phyloP scores from a whole-genome alignment of 2,888 invertebrate species.

The Xanthia togata region DNA sequence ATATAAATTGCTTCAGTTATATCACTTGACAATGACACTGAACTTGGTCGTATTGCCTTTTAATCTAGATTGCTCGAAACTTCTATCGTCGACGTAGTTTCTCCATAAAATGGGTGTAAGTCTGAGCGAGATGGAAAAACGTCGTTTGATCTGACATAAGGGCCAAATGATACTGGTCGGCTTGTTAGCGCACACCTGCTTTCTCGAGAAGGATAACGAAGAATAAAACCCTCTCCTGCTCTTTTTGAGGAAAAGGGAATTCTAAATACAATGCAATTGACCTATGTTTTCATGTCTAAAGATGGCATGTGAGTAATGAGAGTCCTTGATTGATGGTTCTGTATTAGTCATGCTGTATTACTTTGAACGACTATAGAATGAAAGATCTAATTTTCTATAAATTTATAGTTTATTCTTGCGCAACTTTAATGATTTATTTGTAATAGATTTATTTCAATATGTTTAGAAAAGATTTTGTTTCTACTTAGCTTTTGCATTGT shows the following conservation, averaged over 20 bases:
- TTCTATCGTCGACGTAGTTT: constrained; percentile 12
- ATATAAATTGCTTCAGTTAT: constrained; percentile 26
- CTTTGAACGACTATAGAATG: constrained; percentile 1
- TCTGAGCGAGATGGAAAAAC: constrained; percentile 43
- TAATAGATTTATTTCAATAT: not conserved
- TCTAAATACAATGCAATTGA: constrained; percentile 41
- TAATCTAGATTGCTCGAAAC: constrained; percentile 37
- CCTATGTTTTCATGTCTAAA: constrained; percentile 35
- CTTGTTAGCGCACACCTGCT: constrained; percentile 64
- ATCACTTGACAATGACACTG: constrained; percentile 51
- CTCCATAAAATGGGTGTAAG: constrained; percentile 25
- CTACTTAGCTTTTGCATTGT: not conserved
- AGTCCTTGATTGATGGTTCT: constrained; percentile 44
- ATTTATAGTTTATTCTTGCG: constrained; percentile 15
- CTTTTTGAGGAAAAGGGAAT: constrained; percentile 58
- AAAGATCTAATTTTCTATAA: constrained; percentile 14
- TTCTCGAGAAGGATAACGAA: constrained; percentile 57
- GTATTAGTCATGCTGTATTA: constrained; percentile 25
- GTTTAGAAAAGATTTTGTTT: constrained; percentile 3
- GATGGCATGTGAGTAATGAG: constrained; percentile 41
- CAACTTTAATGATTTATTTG: constrained; percentile 1
- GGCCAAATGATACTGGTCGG: constrained; percentile 50
- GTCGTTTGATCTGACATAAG: constrained; percentile 37
- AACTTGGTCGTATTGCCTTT: constrained; percentile 49
- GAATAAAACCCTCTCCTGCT: constrained; percentile 42